Evolutionary conservation across 2,888 invertebrate genomes (phyloP), one percentile per base, ranked within the genome.

Genomic region (Athalia cordata): DNA sequence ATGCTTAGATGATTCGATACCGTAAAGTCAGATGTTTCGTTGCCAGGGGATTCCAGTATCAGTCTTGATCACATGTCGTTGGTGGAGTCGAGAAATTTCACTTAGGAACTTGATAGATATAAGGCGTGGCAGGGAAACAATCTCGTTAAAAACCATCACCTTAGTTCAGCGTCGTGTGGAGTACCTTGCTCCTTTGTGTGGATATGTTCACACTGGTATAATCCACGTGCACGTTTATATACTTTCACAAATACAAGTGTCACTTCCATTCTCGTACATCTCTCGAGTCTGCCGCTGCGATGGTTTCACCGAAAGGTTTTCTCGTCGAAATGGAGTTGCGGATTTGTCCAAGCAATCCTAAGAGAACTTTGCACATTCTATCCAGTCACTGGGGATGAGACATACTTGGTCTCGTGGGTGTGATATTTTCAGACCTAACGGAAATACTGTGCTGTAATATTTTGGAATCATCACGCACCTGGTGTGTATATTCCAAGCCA

Each of bases 361-460:
- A 43, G 59, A 67, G 68, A 81, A 81, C 80, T 82, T 81, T 74
- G 77, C 80, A 77, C 80, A 81, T 80, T 81, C 79, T 68, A 29
- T n/a, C 55, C 52, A 68, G 68, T 55, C 68, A 68, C 29, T 55
- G 11, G 43, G 68, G 68, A 68, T 68, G 43, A 68, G 68, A 68
- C 68, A 29, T 29, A 29, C 55, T 55, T 68, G 43, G 68, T 52
- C 68, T 55, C 49, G 52, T 68, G 68, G 50, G 43, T 50, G 55
- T 68, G 68, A 68, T 68, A 43, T 50, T 55, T 11, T 68, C 5
- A 43, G 15, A 68, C 68, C 29, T 55, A 52, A 68, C 29, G 29
- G 68, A 68, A 55, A 68, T 52, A 68, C 68, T 6, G 52, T 52
- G 55, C 5, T 52, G 5, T 52, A 55, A 55, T 68, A 68, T 68